Evolutionary conservation across 2,113 vertebrate genomes (phyloP), one percentile per base, ranked within the genome.

Genomic region (Cichladusa arquata): DNA sequence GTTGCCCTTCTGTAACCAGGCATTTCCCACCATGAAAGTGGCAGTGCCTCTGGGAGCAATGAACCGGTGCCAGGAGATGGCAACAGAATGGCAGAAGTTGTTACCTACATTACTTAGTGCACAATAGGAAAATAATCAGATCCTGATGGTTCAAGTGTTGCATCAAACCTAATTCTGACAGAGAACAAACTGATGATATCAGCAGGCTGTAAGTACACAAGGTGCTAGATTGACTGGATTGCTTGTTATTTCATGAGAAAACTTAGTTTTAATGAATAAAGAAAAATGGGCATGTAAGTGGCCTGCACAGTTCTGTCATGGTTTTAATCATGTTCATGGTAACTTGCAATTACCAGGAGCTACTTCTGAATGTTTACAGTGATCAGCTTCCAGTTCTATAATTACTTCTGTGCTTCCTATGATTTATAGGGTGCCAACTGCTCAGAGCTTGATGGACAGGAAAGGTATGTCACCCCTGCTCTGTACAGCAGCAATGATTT

Each of bases 351-450:
- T 72, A 85, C 29, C 51, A 40, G 66, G 24, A 81, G 29, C 26
- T 86, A 57, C 83, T 89, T 70, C 38, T 78, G 58, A 90, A 90
- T 94, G 74, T 92, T 96, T 91, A 64, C 74, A 86, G 69, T 82
- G 89, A 92, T 93, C 76, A 90, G 14, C 53, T 95, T 93, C 78
- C 67, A 85, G 71, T 94, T 92, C 91, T 96, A 90, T 90, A 94
- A 93, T 97, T 97, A 93, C 51, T 62, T 20, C 58, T 12, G 36
- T 88, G 53, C 91, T 94, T 92, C 86, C 73, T 82, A 60, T 92
- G 96, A 97, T 97, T 95, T 97, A 94, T 82, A 70, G 42, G 17
- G 53, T 96, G 70, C 89, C 96, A 97, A n/a, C 89, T 95, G 91
- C 66, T 83, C 85, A 87, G 72, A 74, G 40, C 33, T 76, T 90